phyloP scores from a whole-genome alignment of 2,888 invertebrate genomes.

The Pogonocherus hispidulus region DNA sequence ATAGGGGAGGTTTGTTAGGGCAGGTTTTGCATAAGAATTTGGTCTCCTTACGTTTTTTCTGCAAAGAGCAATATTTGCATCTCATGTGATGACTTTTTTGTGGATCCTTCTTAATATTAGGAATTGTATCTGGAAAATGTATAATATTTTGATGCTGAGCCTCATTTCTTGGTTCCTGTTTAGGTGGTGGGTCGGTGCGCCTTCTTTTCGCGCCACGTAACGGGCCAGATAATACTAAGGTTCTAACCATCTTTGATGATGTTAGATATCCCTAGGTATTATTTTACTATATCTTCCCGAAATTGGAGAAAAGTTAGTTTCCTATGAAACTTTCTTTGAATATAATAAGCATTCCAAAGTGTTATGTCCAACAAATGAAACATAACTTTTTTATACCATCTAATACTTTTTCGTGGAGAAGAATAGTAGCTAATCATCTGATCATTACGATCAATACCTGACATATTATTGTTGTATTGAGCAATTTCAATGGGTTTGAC shows the following conservation, averaged over 20 bases:
- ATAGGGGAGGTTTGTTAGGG: no score
- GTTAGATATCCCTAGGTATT: background rate
- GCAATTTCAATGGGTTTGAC: slow-evolving; percentile 39
- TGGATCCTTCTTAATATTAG: background rate
- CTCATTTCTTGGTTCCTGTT: background rate
- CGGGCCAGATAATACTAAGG: background rate
- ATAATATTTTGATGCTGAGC: background rate
- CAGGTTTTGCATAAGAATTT: no score
- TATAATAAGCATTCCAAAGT: slow-evolving; percentile 24
- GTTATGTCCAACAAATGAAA: slow-evolving; percentile 39
- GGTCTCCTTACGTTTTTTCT: no score
- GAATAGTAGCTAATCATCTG: slow-evolving; percentile 40
- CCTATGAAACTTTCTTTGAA: slow-evolving; percentile 20
- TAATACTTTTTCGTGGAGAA: slow-evolving; percentile 38
- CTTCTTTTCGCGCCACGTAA: background rate
- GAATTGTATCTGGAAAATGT: slow-evolving; percentile 1
- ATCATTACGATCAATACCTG: slow-evolving; percentile 43
- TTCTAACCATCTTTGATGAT: background rate
- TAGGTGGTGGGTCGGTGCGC: background rate
- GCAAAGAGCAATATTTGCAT: background rate
- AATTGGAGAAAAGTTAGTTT: slow-evolving; percentile 13
- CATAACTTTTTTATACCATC: slow-evolving; percentile 41
- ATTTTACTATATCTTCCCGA: background rate
- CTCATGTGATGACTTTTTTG: background rate
- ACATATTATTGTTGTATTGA: slow-evolving; percentile 46